Evolutionary conservation across 2,113 vertebrate genomes (phyloP), one percentile per base, ranked within the genome.

Genomic region (Trematocara nigrifrons): DNA sequence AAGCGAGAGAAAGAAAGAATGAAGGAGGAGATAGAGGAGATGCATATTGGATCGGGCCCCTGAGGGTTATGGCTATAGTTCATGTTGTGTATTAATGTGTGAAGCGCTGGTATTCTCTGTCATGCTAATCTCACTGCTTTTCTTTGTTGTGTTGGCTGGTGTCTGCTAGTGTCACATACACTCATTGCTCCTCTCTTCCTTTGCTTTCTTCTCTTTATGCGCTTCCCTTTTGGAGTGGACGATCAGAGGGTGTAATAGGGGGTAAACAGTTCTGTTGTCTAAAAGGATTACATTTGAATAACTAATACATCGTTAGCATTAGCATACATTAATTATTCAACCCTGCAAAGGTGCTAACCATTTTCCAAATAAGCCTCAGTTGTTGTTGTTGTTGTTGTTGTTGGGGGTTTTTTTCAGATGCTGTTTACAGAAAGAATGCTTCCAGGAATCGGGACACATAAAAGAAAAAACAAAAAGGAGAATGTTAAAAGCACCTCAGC

Each of bases 241-340:
- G 89, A 95, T 96, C 94, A 94, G 92, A 92, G 92, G 81, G 82
- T 90, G 92, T 89, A 92, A 93, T 88, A 84, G 92, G 89, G 92
- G 92, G 92, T 95, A 95, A 95, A 95, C 94, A 95, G 90, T 61
- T 80, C 91, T 95, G 95, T 95, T 95, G 93, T 94, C 95, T 91
- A 91, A 94, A 95, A 95, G 94, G 94, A 94, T 95, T 91, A 91
- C 93, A 93, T 95, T 95, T 95, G 91, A 95, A 94, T 95, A 95
- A 92, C 94, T 92, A 95, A 95, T 94, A 93, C 92, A 85, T 87
- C 82, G 92, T 90, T 92, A 90, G 78, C 90, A 94, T 95, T 95
- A 90, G 91, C 94, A 94, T 93, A 87, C 86, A 94, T 95, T 93
- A 89, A 92, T 93, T 91, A 94, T 95, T 92, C 93, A 94, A 90